Evolutionary conservation across 2,797 vertebrate species (phyloP), one percentile per base, ranked within the genome.

Genomic region (Galaxias olidus): DNA sequence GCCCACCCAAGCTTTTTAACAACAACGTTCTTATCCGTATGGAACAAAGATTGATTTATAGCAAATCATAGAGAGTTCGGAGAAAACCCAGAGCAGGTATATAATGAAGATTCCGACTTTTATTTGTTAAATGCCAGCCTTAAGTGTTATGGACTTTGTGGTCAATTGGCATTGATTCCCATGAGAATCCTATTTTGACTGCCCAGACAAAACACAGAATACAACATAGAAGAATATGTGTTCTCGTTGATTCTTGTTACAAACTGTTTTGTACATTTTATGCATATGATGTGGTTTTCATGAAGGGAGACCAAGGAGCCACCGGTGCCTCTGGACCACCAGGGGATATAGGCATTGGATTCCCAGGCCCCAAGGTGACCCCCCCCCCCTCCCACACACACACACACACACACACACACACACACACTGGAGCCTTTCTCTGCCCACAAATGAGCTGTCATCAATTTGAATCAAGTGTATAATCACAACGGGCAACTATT

Each of bases 251-350:
- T 72, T 73, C 53, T 8, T 30, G 58, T n/a, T 40, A 72, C 66
- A 59, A 11, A 9, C 64, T 72, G 42, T 10, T 66, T 46, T 17
- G 40, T 8, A 41, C 41, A 20, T 18, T 8, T 14, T n/a, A n/a
- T n/a, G n/a, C n/a, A n/a, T n/a, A n/a, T n/a, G n/a, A n/a, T 20
- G 17, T 61, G 42, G 68, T 74, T 0, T 0, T 54, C 59, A 82
- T 84, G 53, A 81, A 96, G 94, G 94, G 94, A 65, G 93, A 94
- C 79, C 79, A 90, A 10, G 94, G 95, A 14, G 73, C 71, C 4
- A 72, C 50, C 65, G 95, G 95, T 59, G 75, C 78, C 67, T 0
- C 73, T 71, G 95, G 95, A 66, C 81, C 77, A n/a, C 73, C 78
- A 0, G 95, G 94, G 15, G 89, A 91, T 52, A 69, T 68, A 4